Evolutionary conservation across 2,113 vertebrate genomes (phyloP).

Genomic region (Zosterops japonicus): DNA sequence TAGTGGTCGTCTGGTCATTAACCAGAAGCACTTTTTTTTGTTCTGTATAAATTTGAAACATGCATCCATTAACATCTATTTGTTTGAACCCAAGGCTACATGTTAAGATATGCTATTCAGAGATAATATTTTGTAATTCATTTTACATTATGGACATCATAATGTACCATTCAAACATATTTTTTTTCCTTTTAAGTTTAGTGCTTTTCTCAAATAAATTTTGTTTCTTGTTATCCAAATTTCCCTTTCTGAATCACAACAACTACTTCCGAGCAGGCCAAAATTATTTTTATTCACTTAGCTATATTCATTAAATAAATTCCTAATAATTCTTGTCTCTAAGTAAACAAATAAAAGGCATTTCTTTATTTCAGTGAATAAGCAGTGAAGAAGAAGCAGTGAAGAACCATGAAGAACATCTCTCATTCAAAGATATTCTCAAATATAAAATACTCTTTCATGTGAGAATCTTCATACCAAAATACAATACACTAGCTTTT

Average conservation of each 20-base stretch:
- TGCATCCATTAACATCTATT: background rate
- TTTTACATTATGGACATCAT: conserved; percentile 33
- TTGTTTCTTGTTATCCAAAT: conserved; percentile 23
- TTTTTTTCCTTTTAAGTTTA: conserved; percentile 52
- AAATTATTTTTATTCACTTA: conserved; percentile 58
- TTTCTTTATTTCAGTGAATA: background rate
- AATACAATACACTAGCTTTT: background rate
- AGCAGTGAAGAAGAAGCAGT: background rate
- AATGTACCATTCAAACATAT: conserved; percentile 29
- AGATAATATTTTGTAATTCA: background rate
- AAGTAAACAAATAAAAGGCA: background rate
- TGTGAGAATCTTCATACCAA: background rate
- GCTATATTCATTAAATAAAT: conserved; percentile 46
- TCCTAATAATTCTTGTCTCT: conserved; percentile 52
- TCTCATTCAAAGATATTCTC: background rate
- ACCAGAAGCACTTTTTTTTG: background rate
- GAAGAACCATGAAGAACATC: background rate
- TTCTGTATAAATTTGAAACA: background rate
- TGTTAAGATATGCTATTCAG: background rate
- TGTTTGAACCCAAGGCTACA: background rate
- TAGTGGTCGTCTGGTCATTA: background rate
- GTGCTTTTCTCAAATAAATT: conserved; percentile 41
- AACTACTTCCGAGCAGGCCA: conserved; percentile 35
- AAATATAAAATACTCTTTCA: background rate
- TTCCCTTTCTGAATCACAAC: conserved; percentile 41